A percentile compares a stretch with the other conserved stretches of the same genome.
These are phyloP conservation scores for Montipora capricornis DNA, from an alignment of 64 coral and sea anemone genomes.

Conservation along the genomic window DNA sequence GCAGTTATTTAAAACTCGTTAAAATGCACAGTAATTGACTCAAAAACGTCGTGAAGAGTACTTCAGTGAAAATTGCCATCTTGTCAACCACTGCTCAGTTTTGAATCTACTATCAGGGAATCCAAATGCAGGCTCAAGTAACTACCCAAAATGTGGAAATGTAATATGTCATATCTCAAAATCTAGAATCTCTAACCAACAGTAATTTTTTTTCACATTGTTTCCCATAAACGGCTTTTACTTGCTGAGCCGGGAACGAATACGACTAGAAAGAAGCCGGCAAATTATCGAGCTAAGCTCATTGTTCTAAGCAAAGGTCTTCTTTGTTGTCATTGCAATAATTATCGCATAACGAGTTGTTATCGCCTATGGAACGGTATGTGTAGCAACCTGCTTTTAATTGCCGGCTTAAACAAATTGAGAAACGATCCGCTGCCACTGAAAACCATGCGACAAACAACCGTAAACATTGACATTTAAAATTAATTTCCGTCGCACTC, in stretches of 20 bases:
- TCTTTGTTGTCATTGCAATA: no score
- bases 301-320: no score
- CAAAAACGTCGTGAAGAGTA: neutral
- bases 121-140: constrained; percentile 3
- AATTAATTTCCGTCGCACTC: neutral
- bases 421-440: neutral
- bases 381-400: neutral
- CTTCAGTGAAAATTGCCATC: neutral
- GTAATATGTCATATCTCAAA: neutral
- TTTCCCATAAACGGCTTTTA: neutral
- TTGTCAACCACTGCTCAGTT: neutral
- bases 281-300: no score
- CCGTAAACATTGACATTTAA: neutral
- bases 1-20: neutral
- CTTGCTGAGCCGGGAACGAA: no score
- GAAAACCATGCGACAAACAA: neutral
- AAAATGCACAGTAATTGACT: neutral
- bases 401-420: neutral
- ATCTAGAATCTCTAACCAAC: neutral
- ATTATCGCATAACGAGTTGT: no score
- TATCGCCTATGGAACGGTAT: neutral
- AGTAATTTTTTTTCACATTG: neutral
- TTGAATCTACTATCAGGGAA: neutral
- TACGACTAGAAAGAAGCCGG: no score
- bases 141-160: neutral